These are phyloP conservation scores for Drosophila differens DNA, from an alignment of 2,888 invertebrate species.

Conservation along the genomic window DNA sequence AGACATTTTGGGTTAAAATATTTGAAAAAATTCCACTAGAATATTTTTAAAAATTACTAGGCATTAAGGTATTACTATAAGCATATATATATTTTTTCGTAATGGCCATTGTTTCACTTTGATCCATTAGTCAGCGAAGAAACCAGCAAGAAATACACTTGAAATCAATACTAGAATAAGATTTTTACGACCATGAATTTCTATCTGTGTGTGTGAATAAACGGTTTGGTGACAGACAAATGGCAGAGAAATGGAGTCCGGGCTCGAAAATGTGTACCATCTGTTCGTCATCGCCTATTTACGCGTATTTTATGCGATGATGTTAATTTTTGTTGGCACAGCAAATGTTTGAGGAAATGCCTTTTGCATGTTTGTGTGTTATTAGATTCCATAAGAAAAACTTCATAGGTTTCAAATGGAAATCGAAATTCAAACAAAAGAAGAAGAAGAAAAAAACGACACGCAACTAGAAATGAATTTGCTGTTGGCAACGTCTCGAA, in stretches of 20 bases:
- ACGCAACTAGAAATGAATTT: slow-evolving; percentile 29
- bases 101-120: slow-evolving; percentile 14
- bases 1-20: neutral
- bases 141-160: slow-evolving; percentile 56
- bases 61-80: slow-evolving; percentile 13
- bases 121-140: slow-evolving; percentile 12
- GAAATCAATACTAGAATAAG: slow-evolving; percentile 53
- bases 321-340: slow-evolving; percentile 50
- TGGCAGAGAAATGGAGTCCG: slow-evolving; percentile 36
- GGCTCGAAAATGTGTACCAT: slow-evolving; percentile 42
- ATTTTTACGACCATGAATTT: slow-evolving; percentile 21
- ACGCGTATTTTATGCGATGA: slow-evolving; percentile 33
- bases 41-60: slow-evolving; percentile 21
- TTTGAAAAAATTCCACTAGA: slow-evolving; percentile 33
- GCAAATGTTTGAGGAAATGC: slow-evolving; percentile 48
- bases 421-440: slow-evolving; percentile 46
- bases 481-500: slow-evolving; percentile 64
- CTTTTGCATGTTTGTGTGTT: slow-evolving; percentile 21
- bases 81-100: slow-evolving; percentile 6
- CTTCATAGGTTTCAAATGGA: slow-evolving; percentile 29
- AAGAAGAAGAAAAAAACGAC: slow-evolving; percentile 10
- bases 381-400: slow-evolving; percentile 46
- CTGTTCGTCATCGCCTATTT: slow-evolving; percentile 39
- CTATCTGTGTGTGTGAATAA: slow-evolving; percentile 20
- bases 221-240: slow-evolving; percentile 47